phyloP scores from a whole-genome alignment of 2,888 invertebrate species.

The Sesamia inferens region DNA sequence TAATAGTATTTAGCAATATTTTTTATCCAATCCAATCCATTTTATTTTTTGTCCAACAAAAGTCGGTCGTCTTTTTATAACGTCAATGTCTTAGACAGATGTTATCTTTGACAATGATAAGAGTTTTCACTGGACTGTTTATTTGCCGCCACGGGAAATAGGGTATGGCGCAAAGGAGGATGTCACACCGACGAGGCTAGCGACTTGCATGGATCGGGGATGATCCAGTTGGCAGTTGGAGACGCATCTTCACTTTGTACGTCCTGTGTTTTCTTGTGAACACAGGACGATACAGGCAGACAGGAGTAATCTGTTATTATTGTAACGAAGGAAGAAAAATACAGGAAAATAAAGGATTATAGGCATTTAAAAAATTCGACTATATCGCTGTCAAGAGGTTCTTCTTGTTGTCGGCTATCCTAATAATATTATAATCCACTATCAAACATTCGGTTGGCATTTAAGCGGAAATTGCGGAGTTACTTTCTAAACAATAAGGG shows the following conservation, averaged over 20 bases:
- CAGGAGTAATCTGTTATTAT: background rate
- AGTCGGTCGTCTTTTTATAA: constrained; percentile 57
- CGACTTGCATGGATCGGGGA: background rate
- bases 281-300: background rate
- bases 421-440: no score
- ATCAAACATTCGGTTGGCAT: no score
- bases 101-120: constrained; percentile 81
- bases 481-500: no score
- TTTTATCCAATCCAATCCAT: no score
- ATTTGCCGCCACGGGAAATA: constrained; percentile 71
- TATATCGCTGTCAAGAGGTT: no score
- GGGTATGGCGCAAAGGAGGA: constrained; percentile 44
- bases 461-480: no score
- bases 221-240: background rate
- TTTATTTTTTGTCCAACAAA: constrained; percentile 49
- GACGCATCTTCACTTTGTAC: constrained; percentile 6
- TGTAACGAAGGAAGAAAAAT: no score
- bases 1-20: background rate
- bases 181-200: constrained; percentile 68
- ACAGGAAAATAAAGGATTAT: no score
- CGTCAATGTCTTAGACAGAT: constrained; percentile 76
- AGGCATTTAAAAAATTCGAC: no score
- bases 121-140: constrained; percentile 82
- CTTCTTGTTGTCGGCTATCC: no score
- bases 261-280: constrained; percentile 13